These are phyloP conservation scores for Polypedilum pembai DNA, from an alignment of 1,140 invertebrate genomes.

Conservation along the genomic window DNA sequence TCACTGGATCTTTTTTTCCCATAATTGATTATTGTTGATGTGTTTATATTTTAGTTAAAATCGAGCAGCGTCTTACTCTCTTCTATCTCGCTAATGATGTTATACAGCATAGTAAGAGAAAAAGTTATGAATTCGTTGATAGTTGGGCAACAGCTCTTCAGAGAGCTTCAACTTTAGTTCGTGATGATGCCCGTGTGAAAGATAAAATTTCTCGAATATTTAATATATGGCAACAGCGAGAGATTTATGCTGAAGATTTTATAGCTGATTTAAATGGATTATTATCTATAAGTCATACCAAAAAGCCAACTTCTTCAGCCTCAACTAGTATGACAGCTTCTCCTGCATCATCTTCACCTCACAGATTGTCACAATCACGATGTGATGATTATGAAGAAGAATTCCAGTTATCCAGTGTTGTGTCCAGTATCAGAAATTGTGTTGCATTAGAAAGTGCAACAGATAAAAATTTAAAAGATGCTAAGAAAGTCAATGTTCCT, in stretches of 20 bases:
- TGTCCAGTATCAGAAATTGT: constrained; percentile 49
- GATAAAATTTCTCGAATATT: constrained; percentile 80
- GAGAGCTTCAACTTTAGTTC: constrained; percentile 80
- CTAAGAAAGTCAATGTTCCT: constrained; percentile 39
- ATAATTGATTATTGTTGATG: constrained; percentile 29
- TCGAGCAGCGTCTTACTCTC: constrained; percentile 77
- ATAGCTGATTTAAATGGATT: constrained; percentile 73
- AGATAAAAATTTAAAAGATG: constrained; percentile 42
- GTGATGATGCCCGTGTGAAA: constrained; percentile 75
- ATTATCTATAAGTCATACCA: constrained; percentile 63
- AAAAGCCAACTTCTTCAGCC: constrained; percentile 56
- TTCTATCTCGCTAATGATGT: constrained; percentile 96
- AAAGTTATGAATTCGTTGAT: constrained; percentile 80
- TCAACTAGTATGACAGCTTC: constrained; percentile 54
- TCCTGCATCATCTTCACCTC: constrained; percentile 26
- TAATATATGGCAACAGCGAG: constrained; percentile 88
- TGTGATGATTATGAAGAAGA: constrained; percentile 33
- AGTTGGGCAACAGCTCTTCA: constrained; percentile 86
- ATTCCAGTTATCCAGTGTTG: constrained; percentile 44
- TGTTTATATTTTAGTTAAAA: constrained; percentile 54
- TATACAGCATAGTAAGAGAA: constrained; percentile 88
- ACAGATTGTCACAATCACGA: neutral
- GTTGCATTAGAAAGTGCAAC: constrained; percentile 42
- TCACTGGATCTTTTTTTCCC: constrained; percentile 28
- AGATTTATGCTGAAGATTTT: constrained; percentile 80